Conservation (phyloP, 1,140 invertebrate species). For the Rhopalosiphum padi region DNA sequence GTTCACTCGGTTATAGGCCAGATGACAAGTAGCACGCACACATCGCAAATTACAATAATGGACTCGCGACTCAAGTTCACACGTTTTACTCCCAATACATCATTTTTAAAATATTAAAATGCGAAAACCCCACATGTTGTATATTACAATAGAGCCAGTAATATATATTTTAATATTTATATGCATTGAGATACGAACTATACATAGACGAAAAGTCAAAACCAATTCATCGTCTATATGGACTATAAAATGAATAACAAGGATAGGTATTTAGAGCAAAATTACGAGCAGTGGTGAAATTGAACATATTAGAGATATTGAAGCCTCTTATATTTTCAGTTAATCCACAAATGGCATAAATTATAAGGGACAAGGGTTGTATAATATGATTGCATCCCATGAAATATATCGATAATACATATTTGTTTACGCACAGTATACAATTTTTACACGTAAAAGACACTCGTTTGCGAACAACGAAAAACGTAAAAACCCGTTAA, state of each 20-base stretch:
- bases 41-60: neutral
- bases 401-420: too few relatives aligned
- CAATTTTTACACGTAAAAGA: too few relatives aligned
- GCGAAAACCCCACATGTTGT: neutral
- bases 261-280: too few relatives aligned
- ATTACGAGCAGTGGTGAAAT: too few relatives aligned
- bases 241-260: neutral
- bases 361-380: too few relatives aligned
- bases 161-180: neutral
- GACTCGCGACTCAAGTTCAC: neutral
- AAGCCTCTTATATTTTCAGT: too few relatives aligned
- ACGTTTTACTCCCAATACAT: neutral
- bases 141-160: neutral
- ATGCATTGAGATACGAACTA: neutral
- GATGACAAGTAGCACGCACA: neutral
- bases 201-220: neutral
- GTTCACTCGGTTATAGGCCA: neutral
- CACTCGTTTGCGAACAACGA: too few relatives aligned
- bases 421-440: too few relatives aligned
- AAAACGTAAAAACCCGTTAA: too few relatives aligned
- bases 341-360: too few relatives aligned
- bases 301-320: too few relatives aligned
- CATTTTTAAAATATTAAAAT: neutral
- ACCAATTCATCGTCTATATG: neutral
- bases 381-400: too few relatives aligned